A percentile compares a stretch with the other conserved stretches of the same genome.
Evolutionary conservation across 2,797 vertebrate species (phyloP).

Genomic region (Amazona finschi): DNA sequence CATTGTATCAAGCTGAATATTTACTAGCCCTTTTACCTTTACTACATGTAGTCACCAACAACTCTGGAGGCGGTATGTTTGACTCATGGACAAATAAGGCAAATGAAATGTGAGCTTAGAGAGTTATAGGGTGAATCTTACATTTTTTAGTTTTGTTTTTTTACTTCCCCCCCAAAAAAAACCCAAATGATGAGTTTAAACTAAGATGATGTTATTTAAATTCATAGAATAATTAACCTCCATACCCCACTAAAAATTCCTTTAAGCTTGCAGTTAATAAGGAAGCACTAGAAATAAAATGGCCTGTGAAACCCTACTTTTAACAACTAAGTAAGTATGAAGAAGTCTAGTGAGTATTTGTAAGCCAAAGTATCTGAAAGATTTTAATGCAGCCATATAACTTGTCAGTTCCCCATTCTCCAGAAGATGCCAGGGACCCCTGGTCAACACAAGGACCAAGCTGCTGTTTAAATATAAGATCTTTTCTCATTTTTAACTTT

Average conservation of each 20-base stretch:
- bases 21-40: neutral
- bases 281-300: neutral
- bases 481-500: neutral
- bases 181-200: neutral
- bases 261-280: neutral
- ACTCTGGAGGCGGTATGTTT: rapidly evolving
- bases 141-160: neutral
- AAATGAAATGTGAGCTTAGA: neutral
- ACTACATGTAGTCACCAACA: neutral
- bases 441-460: neutral
- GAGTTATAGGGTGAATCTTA: neutral
- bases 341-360: neutral
- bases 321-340: neutral
- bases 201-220: neutral
- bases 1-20: neutral
- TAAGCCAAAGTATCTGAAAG: neutral
- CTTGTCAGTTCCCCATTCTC: neutral
- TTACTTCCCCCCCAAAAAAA: rapidly evolving
- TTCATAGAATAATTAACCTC: neutral
- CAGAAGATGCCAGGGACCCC: neutral
- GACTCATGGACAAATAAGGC: neutral
- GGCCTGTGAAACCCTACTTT: neutral
- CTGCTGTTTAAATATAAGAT: neutral
- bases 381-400: neutral
- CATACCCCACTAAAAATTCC: neutral